A percentile compares a stretch with the other conserved stretches of the same genome.
These are phyloP conservation scores for Apostichopus californicus DNA, from an alignment of 35 echinoderm and acorn worm species.

Conservation along the genomic window DNA sequence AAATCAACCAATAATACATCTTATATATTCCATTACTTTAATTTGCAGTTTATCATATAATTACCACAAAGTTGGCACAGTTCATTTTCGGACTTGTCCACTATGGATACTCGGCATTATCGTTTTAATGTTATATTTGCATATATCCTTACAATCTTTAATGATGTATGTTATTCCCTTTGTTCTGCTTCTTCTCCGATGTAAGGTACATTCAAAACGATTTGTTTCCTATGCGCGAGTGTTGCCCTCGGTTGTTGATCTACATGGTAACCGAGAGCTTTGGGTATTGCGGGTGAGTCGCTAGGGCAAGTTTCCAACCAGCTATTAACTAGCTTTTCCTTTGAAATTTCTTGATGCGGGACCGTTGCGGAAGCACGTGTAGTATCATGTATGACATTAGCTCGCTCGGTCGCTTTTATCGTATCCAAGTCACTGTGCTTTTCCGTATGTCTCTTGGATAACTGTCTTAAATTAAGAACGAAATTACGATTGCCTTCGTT, in stretches of 20 bases:
- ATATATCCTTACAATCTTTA: too few species aligned
- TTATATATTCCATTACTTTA: too few species aligned
- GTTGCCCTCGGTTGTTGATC: neutral
- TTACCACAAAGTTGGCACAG: too few species aligned
- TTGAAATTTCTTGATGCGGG: conserved; percentile 17
- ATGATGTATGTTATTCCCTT: neutral
- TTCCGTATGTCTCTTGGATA: conserved; percentile 31
- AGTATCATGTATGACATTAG: neutral
- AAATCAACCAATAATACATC: too few species aligned
- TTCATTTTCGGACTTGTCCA: too few species aligned
- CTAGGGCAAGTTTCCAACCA: conserved; percentile 25
- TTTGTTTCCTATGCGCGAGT: neutral
- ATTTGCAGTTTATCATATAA: too few species aligned
- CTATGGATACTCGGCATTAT: too few species aligned
- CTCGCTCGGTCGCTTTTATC: conserved; percentile 13
- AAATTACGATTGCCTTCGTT: conserved; percentile 11
- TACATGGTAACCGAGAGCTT: neutral
- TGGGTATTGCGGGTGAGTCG: neutral
- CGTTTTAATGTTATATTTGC: too few species aligned
- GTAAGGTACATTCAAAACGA: conserved; percentile 13
- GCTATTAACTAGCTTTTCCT: conserved; percentile 32
- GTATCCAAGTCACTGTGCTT: neutral
- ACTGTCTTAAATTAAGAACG: conserved; percentile 33
- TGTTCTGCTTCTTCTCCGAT: neutral
- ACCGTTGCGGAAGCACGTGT: neutral